Evolutionary conservation across 2,113 vertebrate species (phyloP).

Genomic region (Buteo buteo): DNA sequence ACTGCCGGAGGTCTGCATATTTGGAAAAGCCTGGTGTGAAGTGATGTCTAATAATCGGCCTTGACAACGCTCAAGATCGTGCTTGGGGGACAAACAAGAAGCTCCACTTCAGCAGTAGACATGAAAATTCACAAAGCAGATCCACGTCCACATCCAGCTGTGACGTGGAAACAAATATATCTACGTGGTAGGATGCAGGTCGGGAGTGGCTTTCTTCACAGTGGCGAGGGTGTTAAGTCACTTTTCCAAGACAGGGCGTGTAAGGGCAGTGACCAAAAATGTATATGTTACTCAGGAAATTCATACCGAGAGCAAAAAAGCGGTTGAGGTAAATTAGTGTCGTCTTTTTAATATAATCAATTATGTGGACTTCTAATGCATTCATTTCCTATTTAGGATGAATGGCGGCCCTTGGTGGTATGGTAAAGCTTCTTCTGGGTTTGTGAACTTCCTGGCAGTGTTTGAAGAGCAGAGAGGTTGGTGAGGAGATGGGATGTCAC

Average conservation of each 20-base stretch:
- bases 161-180: background rate
- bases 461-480: background rate
- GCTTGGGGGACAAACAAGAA: slow-evolving; percentile 22
- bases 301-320: background rate
- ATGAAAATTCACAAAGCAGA: background rate
- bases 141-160: background rate
- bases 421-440: background rate
- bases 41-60: slow-evolving; percentile 30
- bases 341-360: background rate
- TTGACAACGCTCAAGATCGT: slow-evolving; percentile 49
- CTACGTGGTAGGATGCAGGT: background rate
- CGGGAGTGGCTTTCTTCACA: background rate
- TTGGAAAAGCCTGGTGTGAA: slow-evolving; percentile 29
- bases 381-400: slow-evolving; percentile 36
- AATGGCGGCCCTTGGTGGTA: background rate
- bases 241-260: background rate
- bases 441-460: background rate
- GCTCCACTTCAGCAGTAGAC: background rate
- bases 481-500: background rate
- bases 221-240: background rate
- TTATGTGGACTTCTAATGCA: slow-evolving; percentile 21
- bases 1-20: background rate
- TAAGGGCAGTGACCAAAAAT: background rate
- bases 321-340: slow-evolving; percentile 30
- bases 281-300: background rate